Evolutionary conservation across 2,888 invertebrate species (phyloP).

Genomic region (Drosophila parthenogenetica): DNA sequence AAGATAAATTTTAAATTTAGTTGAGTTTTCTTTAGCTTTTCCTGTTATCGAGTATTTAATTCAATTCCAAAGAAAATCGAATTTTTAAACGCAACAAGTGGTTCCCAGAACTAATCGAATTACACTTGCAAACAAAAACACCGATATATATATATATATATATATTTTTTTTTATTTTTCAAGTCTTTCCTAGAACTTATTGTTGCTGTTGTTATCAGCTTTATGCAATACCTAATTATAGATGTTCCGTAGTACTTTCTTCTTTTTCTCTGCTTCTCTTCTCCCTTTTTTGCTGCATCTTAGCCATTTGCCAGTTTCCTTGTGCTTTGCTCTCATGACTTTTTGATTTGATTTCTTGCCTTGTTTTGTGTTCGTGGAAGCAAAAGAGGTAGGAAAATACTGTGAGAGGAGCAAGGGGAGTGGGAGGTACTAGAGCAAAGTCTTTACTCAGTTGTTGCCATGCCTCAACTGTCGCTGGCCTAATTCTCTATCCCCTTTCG

Average conservation of each 20-base stretch:
- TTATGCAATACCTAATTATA: background rate
- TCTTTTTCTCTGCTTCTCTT: background rate
- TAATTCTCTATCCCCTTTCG: conserved; percentile 48
- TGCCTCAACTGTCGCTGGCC: conserved; percentile 54
- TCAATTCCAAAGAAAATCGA: too few species aligned
- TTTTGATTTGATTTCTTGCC: conserved; percentile 44
- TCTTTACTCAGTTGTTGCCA: conserved; percentile 28
- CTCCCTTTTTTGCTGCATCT: background rate
- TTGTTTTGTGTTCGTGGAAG: background rate
- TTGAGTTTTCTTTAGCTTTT: too few species aligned
- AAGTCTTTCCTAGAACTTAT: too few species aligned
- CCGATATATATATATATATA: too few species aligned
- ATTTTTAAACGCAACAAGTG: too few species aligned
- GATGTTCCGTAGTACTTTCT: background rate
- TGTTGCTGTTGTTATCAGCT: too few species aligned
- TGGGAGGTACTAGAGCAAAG: background rate
- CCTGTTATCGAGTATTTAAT: too few species aligned
- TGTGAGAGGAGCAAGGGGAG: background rate
- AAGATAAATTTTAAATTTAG: too few species aligned
- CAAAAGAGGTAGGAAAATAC: background rate
- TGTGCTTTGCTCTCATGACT: conserved; percentile 14
- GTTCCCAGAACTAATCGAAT: too few species aligned
- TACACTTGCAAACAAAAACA: too few species aligned
- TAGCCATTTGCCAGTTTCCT: background rate
- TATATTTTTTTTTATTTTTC: too few species aligned